phyloP scores from a whole-genome alignment of 2,888 invertebrate genomes.

The Leistus spinibarbis region DNA sequence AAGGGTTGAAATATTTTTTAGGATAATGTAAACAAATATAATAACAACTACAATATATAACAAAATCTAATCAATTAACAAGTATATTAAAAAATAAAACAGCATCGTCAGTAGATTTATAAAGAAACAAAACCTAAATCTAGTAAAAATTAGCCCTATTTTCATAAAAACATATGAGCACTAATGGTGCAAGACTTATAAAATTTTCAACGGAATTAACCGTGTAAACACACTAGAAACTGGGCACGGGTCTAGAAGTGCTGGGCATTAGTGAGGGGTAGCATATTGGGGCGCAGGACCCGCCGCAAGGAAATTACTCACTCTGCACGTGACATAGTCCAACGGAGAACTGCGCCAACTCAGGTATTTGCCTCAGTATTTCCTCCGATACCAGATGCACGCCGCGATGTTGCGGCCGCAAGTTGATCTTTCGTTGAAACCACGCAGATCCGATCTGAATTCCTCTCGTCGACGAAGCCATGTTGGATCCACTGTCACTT shows the following conservation, averaged over 20 bases:
- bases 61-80: not conserved
- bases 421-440: conserved; percentile 97
- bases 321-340: conserved; percentile 97
- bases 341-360: conserved; percentile 91
- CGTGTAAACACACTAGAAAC: conserved; percentile 2
- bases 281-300: conserved; percentile 26
- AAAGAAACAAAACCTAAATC: not conserved
- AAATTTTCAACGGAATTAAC: not conserved
- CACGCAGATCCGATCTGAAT: conserved; percentile 96
- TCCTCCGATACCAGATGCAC: conserved; percentile 97
- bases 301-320: conserved; percentile 63
- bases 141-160: not conserved
- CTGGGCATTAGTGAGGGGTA: not conserved
- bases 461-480: conserved; percentile 86
- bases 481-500: conserved; percentile 64
- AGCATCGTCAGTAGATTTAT: not conserved
- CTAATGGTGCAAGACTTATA: not conserved
- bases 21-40: not conserved
- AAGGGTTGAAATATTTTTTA: not conserved
- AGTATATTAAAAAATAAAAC: not conserved
- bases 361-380: conserved; percentile 92
- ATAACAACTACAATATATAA: not conserved
- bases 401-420: conserved; percentile 94
- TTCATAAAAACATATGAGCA: not conserved
- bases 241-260: not conserved